Conservation (phyloP, 2,888 invertebrate genomes). For the Euzetes globulus region DNA sequence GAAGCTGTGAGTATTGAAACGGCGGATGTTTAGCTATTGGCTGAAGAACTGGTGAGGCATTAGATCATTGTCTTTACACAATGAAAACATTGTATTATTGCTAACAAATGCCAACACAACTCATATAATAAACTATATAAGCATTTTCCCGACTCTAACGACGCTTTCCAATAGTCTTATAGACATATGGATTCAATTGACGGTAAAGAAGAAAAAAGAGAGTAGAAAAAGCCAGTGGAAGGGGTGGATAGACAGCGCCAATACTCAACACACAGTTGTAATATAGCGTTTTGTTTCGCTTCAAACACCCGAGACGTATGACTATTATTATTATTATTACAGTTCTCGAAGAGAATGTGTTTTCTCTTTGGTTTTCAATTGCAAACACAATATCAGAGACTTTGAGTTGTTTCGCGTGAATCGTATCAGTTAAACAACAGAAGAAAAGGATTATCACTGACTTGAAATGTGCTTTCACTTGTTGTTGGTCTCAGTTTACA, state of each 20-base stretch:
- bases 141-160: background rate
- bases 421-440: conserved; percentile 13
- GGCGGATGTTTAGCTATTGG: conserved; percentile 14
- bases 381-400: conserved; percentile 6
- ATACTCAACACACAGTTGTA: background rate
- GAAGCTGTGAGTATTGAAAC: background rate
- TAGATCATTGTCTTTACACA: conserved; percentile 24
- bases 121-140: background rate
- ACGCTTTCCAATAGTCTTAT: background rate
- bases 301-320: background rate
- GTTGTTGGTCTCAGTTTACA: too few relatives aligned
- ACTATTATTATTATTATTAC: background rate
- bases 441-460: conserved; percentile 2
- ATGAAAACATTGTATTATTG: conserved; percentile 27
- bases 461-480: background rate
- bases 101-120: background rate
- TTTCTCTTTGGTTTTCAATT: background rate
- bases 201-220: conserved; percentile 11
- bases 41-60: background rate
- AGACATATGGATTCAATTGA: conserved; percentile 24
- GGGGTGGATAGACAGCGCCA: background rate
- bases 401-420: conserved; percentile 19
- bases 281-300: conserved; percentile 8
- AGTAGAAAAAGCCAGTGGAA: background rate
- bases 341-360: background rate